Evolutionary conservation across 2,113 vertebrate species (phyloP), one percentile per base, ranked within the genome.

Genomic region (Tretioscincus oriximinensis): DNA sequence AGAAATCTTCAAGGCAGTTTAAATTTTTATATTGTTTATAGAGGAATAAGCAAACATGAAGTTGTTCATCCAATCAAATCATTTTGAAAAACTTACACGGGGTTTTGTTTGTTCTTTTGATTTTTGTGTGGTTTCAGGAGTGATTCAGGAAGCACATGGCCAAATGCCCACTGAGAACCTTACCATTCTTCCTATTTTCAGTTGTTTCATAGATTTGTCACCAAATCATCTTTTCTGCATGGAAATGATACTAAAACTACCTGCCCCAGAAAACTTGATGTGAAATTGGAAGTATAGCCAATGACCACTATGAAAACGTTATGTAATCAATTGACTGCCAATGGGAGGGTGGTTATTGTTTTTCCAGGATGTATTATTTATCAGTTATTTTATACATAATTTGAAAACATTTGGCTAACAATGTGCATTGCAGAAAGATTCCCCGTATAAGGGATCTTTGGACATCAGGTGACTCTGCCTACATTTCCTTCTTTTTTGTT

Each of bases 1-100:
- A 75, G 49, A 70, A 60, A 78, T 88, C 75, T 29, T 16, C n/a
- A 73, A 18, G 28, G 76, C 1, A 54, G 6, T n/a, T 81, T 61
- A 28, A 11, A 82, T 29, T 47, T 73, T 14, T 7, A 28, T 72
- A 28, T 7, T 69, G 10, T 85, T 41, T 61, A 64, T 80, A 80
- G 64, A 54, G 4, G 1, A 26, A 5, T 18, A 21, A n/a, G 7
- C 2, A 64, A 31, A 6, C 20, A 54, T 67, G 2, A 28, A 35
- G 10, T 60, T 35, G 73, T 29, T 61, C 22, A 22, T 4, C n/a
- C 9, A 68, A 22, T 24, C 22, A 78, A 68, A 54, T 35, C 5
- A 9, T 21, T 74, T 58, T 9, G 28, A 74, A 31, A 73, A 3
- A 7, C 2, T 31, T 47, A 31, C 21, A 6, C 2, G 9, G 49